These are phyloP conservation scores for Grallaria varia DNA, from an alignment of 2,113 vertebrate genomes.

Conservation along the genomic window DNA sequence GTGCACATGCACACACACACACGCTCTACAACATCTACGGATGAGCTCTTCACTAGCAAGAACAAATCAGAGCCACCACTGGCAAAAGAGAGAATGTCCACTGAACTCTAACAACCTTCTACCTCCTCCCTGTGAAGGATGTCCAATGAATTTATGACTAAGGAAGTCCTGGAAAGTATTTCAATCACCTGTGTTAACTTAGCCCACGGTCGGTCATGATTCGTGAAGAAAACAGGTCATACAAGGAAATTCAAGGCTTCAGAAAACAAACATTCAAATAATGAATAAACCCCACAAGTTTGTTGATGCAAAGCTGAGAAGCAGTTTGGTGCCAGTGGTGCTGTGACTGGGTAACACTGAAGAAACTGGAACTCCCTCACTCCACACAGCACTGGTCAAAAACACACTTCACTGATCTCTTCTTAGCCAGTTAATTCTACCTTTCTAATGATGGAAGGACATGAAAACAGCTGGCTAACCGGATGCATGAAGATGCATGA, in stretches of 20 bases:
- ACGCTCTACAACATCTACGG: background rate
- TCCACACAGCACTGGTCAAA: background rate
- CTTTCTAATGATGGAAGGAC: background rate
- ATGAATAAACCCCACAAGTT: background rate
- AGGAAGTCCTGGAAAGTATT: background rate
- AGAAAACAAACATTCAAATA: background rate
- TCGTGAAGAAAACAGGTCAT: background rate
- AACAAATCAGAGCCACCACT: background rate
- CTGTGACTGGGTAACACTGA: background rate
- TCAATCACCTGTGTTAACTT: background rate
- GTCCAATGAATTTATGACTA: background rate
- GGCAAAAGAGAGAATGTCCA: background rate
- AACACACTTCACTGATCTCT: background rate
- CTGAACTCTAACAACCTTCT: fast-evolving
- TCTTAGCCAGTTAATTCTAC: background rate
- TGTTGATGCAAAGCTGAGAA: background rate
- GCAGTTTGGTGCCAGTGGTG: background rate
- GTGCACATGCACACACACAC: background rate
- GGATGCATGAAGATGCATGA: background rate
- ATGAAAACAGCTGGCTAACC: background rate
- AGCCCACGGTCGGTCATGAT: background rate
- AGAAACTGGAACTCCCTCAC: background rate
- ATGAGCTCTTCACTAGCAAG: background rate
- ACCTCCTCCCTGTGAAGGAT: background rate
- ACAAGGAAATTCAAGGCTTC: background rate